Evolutionary conservation across 1,140 invertebrate species (phyloP), one percentile per base, ranked within the genome.

Genomic region (Drosophila trapezifrons): DNA sequence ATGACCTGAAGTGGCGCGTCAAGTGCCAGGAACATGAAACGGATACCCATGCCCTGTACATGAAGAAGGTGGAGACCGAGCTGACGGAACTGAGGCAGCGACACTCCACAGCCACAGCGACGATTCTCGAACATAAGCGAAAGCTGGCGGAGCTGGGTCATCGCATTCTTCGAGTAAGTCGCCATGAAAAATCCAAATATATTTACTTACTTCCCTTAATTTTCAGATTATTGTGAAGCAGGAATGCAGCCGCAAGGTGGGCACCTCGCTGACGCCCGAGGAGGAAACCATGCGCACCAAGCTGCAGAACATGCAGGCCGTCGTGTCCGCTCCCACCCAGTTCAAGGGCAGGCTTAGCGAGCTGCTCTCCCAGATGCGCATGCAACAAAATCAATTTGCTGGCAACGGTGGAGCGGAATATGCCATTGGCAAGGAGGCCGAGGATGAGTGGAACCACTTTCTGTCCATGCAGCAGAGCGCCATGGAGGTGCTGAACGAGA

Each of bases 291-390:
- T 98, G 17, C 94, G 96, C 46, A 96, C 96, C 17, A 95, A 96
- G 79, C 93, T 99, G 12, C 97, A 98, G 93, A 95, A 95, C 49
- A 94, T 98, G 91, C 95, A 97, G 55, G 94, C 95, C 0, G 96
- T 98, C 86, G 94, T 99, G 3, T 96, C 97, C 73, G 96, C 97
- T 12, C 98, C 98, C 12, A 98, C 97, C 52, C 96, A 98, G 84
- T 98, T 97, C 80, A 98, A 98, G 95, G 96, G 97, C 40, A 95
- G 97, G 72, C 94, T 99, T 29, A 98, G 97, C 90, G 98, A 98
- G 93, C 93, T 99, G 71, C 93, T 98, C 62, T 97, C 97, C 20
- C 96, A 97, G 67, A 95, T 98, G 74, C 93, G 97, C 74, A 95
- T 98, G 93, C 96, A 97, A 90, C 87, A 93, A 75, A 94, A 93